Evolutionary conservation across 2,113 vertebrate species (phyloP), one percentile per base, ranked within the genome.

Genomic region (Zingel zingel): DNA sequence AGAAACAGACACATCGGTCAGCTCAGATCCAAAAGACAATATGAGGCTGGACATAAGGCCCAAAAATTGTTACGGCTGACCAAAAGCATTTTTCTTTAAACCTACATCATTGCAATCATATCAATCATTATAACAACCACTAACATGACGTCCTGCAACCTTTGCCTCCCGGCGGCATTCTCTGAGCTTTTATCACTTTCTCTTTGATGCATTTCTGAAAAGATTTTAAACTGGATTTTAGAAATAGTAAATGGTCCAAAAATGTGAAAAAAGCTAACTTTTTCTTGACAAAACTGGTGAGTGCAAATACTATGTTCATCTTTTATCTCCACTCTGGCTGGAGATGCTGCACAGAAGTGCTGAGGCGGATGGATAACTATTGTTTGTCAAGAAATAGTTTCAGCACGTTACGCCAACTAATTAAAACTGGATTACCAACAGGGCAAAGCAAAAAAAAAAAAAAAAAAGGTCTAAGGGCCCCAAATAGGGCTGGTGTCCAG

Each of bases 161-260:
- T 30, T 6, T n/a, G 16, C 25, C 11, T 48, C 23, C 2, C 0
- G 0, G 16, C 7, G 6, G n/a, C 18, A 33, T n/a, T 39, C 8
- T 18, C 45, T 25, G 3, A 69, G 11, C 15, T 56, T 62, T 66
- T 9, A 45, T 59, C 21, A 59, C 33, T 77, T 72, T 11, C 16
- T 80, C n/a, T 74, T 48, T 66, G 21, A 48, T 50, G 2, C 13
- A 51, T 15, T 23, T 39, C 18, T 65, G 21, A 58, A 79, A 74
- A 59, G 27, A 30, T 47, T 54, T 43, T 16, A 36, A 61, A 36
- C 16, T 33, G 16, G 57, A 61, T 61, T 39, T 36, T 11, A 66
- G 43, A 64, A 36, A n/a, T 43, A 11, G 39, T 11, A 43, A 43
- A 43, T 43, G 39, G 39, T 11, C 39, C 39, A 43, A 9, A 43